A percentile compares a stretch with the other conserved stretches of the same genome.
These are phyloP conservation scores for Lethocerus indicus DNA, from an alignment of 1,140 invertebrate genomes.

Conservation along the genomic window DNA sequence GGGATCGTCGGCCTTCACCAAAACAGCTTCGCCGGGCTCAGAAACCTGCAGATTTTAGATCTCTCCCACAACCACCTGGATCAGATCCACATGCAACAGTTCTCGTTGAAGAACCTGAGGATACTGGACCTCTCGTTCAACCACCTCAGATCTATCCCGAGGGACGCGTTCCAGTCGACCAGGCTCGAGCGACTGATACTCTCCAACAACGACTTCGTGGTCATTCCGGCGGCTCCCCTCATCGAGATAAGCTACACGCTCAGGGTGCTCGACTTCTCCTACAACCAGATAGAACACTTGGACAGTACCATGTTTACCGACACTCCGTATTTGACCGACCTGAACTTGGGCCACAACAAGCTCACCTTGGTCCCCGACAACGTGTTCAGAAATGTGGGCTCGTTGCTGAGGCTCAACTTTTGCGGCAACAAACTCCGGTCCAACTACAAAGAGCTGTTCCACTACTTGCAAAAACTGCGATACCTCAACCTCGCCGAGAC, in stretches of 20 bases:
- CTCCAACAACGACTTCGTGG: constrained; percentile 55
- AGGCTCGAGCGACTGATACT: constrained; percentile 63
- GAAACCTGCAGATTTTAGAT: constrained; percentile 60
- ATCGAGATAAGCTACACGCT: constrained; percentile 55
- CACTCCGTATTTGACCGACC: constrained; percentile 53
- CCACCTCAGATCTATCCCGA: constrained; percentile 50
- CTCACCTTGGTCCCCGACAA: constrained; percentile 74
- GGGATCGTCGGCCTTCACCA: constrained; percentile 48
- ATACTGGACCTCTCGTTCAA: constrained; percentile 61
- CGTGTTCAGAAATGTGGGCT: constrained; percentile 65
- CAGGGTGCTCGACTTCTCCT: constrained; percentile 53
- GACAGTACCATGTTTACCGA: constrained; percentile 73
- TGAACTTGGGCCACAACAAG: constrained; percentile 64
- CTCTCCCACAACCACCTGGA: constrained; percentile 57
- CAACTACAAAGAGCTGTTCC: constrained; percentile 75
- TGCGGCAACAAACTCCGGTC: constrained; percentile 60
- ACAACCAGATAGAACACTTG: constrained; percentile 70
- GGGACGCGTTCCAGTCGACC: constrained; percentile 63
- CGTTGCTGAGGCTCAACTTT: constrained; percentile 58
- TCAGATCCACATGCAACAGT: constrained; percentile 58
- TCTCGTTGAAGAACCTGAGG: constrained; percentile 55
- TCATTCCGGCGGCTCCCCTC: constrained; percentile 50
- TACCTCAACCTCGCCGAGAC: constrained; percentile 55
- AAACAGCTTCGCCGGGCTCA: constrained; percentile 54
- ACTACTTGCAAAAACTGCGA: constrained; percentile 66